Conservation (phyloP, 53 echinoderm and acorn worm species). For the Holothuria leucospilota region DNA sequence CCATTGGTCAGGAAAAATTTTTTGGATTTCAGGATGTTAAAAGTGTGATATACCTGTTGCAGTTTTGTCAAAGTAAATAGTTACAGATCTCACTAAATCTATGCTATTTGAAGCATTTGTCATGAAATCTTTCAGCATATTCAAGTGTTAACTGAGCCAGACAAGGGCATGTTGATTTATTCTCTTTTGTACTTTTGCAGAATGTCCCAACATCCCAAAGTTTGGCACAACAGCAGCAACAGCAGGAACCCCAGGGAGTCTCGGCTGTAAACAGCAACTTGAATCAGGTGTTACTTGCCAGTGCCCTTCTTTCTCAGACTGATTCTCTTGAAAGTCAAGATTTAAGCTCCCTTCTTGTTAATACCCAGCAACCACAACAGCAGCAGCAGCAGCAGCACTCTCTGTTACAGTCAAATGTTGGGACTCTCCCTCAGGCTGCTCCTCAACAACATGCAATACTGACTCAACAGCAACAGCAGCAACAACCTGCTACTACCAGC, state of each 20-base stretch:
- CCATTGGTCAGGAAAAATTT: no score
- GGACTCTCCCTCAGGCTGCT: neutral
- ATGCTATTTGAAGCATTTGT: no score
- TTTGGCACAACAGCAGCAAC: constrained; percentile 35
- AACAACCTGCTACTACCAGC: constrained; percentile 15
- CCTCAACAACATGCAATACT: constrained; percentile 22
- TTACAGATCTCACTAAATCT: no score
- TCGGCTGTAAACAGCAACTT: neutral
- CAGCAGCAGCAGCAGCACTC: constrained; percentile 14
- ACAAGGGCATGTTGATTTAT: no score
- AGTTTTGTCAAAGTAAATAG: no score
- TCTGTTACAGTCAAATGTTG: neutral
- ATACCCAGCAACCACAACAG: constrained; percentile 18
- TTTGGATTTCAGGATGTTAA: no score
- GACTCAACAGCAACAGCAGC: constrained; percentile 46
- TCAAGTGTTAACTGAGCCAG: no score
- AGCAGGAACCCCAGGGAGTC: constrained; percentile 29
- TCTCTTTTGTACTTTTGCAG: no score
- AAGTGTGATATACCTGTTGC: no score
- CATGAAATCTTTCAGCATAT: no score
- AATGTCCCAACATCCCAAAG: neutral
- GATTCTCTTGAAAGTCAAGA: constrained; percentile 26
- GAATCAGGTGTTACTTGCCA: constrained; percentile 16
- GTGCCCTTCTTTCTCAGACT: constrained; percentile 6
- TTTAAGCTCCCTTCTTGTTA: constrained; percentile 12